Conservation (phyloP, 53 echinoderm and acorn worm genomes). For the Crossaster papposus region DNA sequence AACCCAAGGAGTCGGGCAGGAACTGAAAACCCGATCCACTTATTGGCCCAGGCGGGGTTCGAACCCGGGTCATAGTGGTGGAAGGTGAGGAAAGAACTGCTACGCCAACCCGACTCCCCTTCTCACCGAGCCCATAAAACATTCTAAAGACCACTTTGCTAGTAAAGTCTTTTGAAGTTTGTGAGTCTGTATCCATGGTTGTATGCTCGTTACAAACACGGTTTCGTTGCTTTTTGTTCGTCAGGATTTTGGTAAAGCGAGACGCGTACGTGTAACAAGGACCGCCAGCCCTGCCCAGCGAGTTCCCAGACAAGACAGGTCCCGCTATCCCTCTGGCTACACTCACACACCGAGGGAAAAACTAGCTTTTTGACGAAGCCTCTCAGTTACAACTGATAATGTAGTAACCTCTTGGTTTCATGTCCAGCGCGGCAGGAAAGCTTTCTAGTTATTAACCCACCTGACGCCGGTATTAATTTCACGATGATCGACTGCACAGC, state of each 20-base stretch:
- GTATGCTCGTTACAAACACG: not conserved
- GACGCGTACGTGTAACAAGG: not conserved
- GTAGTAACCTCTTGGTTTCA: too few species aligned
- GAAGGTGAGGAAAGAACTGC: too few species aligned
- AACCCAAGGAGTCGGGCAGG: too few species aligned
- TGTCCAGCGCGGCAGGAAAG: too few species aligned
- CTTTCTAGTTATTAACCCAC: too few species aligned
- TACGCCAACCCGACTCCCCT: too few species aligned
- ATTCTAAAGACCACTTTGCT: not conserved
- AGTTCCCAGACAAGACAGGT: not conserved
- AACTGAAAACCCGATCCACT: too few species aligned
- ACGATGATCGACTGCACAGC: too few species aligned
- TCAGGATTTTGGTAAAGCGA: slow-evolving; percentile 26
- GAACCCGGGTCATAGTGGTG: too few species aligned
- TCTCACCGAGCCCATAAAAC: not conserved
- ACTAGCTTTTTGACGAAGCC: not conserved
- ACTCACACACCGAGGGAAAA: slow-evolving; percentile 31
- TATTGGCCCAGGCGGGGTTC: too few species aligned
- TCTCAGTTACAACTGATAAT: not conserved
- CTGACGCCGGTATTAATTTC: too few species aligned
- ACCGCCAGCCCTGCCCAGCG: slow-evolving; percentile 37
- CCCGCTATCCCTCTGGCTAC: slow-evolving; percentile 6
- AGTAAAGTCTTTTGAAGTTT: not conserved
- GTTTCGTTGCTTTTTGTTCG: not conserved
- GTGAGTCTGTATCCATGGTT: not conserved